Percentiles rank a stretch among this genome's conserved stretches.
phyloP scores from a whole-genome alignment of 2,113 vertebrate species.

The Oreochromis spilurus region DNA sequence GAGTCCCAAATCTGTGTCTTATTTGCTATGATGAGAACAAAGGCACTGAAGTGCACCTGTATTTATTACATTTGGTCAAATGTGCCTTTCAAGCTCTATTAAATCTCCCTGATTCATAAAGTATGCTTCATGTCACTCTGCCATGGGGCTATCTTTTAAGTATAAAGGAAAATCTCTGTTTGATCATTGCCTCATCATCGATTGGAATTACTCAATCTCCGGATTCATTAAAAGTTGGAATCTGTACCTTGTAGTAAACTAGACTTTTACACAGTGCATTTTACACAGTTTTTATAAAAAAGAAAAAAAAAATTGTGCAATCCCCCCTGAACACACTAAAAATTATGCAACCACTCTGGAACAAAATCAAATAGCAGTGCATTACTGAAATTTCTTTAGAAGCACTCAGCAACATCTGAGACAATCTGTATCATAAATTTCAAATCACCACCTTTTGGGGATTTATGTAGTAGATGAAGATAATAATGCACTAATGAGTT shows the following conservation, averaged over 20 bases:
- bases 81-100: not conserved
- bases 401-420: not conserved
- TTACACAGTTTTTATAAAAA: conserved; percentile 21
- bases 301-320: not conserved
- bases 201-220: not conserved
- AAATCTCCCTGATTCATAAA: not conserved
- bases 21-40: not conserved
- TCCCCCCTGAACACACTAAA: not conserved
- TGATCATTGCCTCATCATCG: not conserved
- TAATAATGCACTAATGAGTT: not conserved
- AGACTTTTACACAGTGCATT: conserved; percentile 2
- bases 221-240: conserved; percentile 3
- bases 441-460: not conserved
- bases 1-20: not conserved
- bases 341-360: conserved; percentile 21
- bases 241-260: not conserved
- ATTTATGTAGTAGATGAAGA: not conserved
- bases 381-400: not conserved
- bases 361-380: not conserved
- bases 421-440: not conserved
- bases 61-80: not conserved
- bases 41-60: not conserved
- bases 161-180: not conserved
- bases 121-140: not conserved
- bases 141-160: not conserved